phyloP scores from a whole-genome alignment of 2,797 vertebrate species.

The Menidia menidia region DNA sequence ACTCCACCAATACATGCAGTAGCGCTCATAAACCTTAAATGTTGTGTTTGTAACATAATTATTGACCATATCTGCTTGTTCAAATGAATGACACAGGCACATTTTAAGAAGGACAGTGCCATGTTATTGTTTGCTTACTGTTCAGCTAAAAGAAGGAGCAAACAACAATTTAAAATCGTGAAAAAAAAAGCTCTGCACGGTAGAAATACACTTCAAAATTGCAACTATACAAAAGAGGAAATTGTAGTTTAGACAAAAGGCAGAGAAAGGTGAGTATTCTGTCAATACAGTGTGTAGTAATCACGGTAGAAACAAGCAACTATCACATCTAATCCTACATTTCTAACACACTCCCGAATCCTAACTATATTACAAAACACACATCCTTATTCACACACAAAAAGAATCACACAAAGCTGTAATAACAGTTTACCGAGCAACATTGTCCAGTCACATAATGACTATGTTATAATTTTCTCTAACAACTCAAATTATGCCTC shows the following conservation, averaged over 20 bases:
- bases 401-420: constrained; percentile 85
- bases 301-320: constrained; percentile 94
- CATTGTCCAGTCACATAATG: constrained; percentile 97
- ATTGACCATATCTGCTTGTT: neutral
- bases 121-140: constrained; percentile 1
- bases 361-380: constrained; percentile 68
- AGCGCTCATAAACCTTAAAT: too few species aligned
- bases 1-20: too few species aligned
- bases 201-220: constrained; percentile 67
- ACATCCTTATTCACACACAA: constrained; percentile 25
- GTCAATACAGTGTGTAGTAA: constrained; percentile 96
- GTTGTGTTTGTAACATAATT: too few species aligned
- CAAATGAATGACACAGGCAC: neutral
- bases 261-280: constrained; percentile 90
- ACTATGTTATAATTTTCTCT: constrained; percentile 99
- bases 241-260: constrained; percentile 96
- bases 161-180: constrained; percentile 54
- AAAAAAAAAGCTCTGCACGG: constrained; percentile 38
- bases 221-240: constrained; percentile 82
- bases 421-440: constrained; percentile 98
- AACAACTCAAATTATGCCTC: constrained; percentile 99
- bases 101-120: too few species aligned
- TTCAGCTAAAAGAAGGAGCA: constrained; percentile 33
- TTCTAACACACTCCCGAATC: constrained; percentile 81
- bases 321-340: constrained; percentile 87